phyloP scores from a whole-genome alignment of 2,113 vertebrate species.

The Corythoichthys intestinalis region DNA sequence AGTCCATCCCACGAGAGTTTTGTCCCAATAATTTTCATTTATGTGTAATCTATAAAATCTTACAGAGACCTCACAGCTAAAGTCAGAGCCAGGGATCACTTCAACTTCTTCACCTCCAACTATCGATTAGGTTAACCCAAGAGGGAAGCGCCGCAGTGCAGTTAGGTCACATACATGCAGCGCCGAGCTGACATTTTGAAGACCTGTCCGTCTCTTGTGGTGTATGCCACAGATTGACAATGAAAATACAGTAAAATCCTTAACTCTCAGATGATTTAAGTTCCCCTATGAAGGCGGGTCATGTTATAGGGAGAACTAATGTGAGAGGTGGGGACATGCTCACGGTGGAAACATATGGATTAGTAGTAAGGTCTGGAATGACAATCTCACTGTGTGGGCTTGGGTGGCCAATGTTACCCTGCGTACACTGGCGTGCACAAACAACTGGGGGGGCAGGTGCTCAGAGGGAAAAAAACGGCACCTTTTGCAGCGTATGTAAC shows the following conservation, averaged over 20 bases:
- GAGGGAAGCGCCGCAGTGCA: slow-evolving; percentile 27
- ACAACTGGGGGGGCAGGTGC: too few species aligned
- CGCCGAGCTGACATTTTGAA: slow-evolving; percentile 56
- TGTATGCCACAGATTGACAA: slow-evolving; percentile 46
- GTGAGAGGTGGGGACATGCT: slow-evolving; percentile 49
- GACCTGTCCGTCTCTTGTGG: slow-evolving; percentile 38
- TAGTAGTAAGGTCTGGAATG: slow-evolving; percentile 58
- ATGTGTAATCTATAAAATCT: neutral
- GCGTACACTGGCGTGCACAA: slow-evolving; percentile 6
- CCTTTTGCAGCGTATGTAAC: too few species aligned
- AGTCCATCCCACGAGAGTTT: neutral
- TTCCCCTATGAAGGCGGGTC: slow-evolving; percentile 35
- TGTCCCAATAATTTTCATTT: neutral
- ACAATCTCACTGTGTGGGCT: slow-evolving; percentile 48
- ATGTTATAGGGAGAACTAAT: slow-evolving; percentile 46
- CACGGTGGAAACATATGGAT: slow-evolving; percentile 64
- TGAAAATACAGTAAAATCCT: slow-evolving; percentile 47
- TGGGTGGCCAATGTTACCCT: slow-evolving; percentile 18
- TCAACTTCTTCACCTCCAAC: slow-evolving; percentile 13
- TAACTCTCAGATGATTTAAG: slow-evolving; percentile 39
- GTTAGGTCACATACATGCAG: slow-evolving; percentile 49
- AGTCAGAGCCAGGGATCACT: slow-evolving; percentile 13
- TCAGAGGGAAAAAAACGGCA: too few species aligned
- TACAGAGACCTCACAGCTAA: neutral
- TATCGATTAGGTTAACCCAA: slow-evolving; percentile 45